phyloP scores from a whole-genome alignment of 2,113 vertebrate species.

The Marmota flaviventris region DNA sequence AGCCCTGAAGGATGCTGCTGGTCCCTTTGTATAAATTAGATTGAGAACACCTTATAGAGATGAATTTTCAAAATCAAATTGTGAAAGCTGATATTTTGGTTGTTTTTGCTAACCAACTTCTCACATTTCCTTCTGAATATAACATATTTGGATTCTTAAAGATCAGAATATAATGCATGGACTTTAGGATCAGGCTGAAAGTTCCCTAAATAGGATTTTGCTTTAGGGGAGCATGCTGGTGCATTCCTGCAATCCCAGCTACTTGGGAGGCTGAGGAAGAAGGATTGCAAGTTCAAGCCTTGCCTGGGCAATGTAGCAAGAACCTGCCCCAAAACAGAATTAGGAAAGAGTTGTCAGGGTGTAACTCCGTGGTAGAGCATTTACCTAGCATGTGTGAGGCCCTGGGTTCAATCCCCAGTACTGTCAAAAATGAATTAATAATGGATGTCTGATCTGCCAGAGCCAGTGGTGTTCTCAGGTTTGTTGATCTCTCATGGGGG shows the following conservation, averaged over 20 bases:
- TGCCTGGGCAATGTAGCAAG: not conserved
- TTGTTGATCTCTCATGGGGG: accelerated
- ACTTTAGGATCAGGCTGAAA: not conserved
- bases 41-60: not conserved
- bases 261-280: not conserved
- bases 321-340: not conserved
- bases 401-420: not conserved
- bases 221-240: not conserved
- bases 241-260: not conserved
- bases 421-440: not conserved
- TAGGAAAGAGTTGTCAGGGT: not conserved
- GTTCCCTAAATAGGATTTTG: not conserved
- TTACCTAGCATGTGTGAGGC: not conserved
- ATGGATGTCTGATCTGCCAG: not conserved
- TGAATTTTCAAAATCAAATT: slow-evolving; percentile 45
- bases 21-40: not conserved
- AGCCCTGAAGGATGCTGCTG: not conserved
- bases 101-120: not conserved
- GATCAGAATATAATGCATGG: not conserved
- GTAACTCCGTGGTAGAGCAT: not conserved
- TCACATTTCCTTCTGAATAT: slow-evolving; percentile 18
- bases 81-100: not conserved
- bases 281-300: not conserved
- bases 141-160: slow-evolving; percentile 22
- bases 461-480: not conserved